Base-by-base conservation (phyloP, 2,797 vertebrate species). In the Esox lucius region DNA sequence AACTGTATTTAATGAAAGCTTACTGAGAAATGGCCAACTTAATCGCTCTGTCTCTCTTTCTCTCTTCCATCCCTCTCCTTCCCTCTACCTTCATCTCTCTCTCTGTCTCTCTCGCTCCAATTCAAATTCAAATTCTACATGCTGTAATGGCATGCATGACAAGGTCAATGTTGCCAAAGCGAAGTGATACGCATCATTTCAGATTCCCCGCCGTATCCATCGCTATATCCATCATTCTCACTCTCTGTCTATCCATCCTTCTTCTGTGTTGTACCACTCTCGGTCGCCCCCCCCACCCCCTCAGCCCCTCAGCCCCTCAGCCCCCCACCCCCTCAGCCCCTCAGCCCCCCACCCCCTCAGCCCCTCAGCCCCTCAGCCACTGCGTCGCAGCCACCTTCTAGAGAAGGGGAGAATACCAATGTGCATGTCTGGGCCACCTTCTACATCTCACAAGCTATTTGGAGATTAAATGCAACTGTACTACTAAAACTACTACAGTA, bases 51-150 rank as follows among this genome's bases (percentile, higher is more conserved):
- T 53, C 49, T 4, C 82, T 83, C 83, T 79, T 78, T 17, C 56
- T 81, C 80, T 87, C 79, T 73, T 86, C 75, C 73, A 70, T 77
- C 83, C 81, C 83, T 86, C 81, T 77, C 77, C 79, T 69, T 84
- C 83, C 81, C 85, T 87, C 87, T 86, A 26, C 4, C 26, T 59
- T 39, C 28, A 9, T 33, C 35, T n/a, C 9, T n/a, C 24, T 28
- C 4, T 70, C 42, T 22, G 2, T 42, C 49, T 31, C 51, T n/a
- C 51, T 53, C 16, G 2, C 11, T 5, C 19, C 51, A 42, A 42
- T 42, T 42, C 39, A 42, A 42, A 42, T 42, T 42, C 39, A 42
- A 9, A 42, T 42, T 42, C 39, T 6, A 42, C 39, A 42, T 42
- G 39, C 39, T 42, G 39, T 42, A 42, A 42, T 42, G 39, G 39